Evolutionary conservation across 2,797 vertebrate genomes (phyloP).

Genomic region (Spinus olivaceus): DNA sequence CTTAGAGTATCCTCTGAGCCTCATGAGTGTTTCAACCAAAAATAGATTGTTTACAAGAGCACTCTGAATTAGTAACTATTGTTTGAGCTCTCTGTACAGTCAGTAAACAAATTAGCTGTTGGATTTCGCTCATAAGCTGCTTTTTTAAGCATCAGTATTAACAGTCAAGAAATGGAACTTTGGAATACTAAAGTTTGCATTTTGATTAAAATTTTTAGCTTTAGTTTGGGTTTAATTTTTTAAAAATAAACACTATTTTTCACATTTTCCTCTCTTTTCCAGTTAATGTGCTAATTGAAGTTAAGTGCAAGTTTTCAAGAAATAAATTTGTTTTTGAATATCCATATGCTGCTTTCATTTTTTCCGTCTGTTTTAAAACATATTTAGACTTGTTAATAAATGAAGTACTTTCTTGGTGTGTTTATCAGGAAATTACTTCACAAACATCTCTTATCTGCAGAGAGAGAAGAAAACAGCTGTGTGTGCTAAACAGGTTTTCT

Average conservation of each 20-base stretch:
- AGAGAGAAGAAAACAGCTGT: neutral
- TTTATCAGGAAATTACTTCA: neutral
- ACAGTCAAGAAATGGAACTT: neutral
- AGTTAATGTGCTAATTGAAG: neutral
- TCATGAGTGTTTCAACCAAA: neutral
- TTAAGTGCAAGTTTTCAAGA: neutral
- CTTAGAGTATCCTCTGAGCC: neutral
- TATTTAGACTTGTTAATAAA: neutral
- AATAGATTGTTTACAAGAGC: neutral
- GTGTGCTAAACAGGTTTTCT: neutral
- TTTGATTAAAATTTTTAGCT: neutral
- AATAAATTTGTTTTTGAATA: neutral
- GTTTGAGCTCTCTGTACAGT: neutral
- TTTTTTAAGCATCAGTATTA: neutral
- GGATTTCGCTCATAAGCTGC: neutral
- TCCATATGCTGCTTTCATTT: neutral
- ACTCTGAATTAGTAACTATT: neutral
- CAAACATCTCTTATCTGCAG: neutral
- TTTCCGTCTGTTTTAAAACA: neutral
- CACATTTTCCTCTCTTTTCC: neutral
- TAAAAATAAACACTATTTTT: neutral
- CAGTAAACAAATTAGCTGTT: neutral
- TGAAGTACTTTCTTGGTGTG: neutral
- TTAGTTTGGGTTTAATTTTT: neutral
- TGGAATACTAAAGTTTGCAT: accelerated